Evolutionary conservation across 2,797 vertebrate genomes (phyloP).

Genomic region (Orestias chungarensis): DNA sequence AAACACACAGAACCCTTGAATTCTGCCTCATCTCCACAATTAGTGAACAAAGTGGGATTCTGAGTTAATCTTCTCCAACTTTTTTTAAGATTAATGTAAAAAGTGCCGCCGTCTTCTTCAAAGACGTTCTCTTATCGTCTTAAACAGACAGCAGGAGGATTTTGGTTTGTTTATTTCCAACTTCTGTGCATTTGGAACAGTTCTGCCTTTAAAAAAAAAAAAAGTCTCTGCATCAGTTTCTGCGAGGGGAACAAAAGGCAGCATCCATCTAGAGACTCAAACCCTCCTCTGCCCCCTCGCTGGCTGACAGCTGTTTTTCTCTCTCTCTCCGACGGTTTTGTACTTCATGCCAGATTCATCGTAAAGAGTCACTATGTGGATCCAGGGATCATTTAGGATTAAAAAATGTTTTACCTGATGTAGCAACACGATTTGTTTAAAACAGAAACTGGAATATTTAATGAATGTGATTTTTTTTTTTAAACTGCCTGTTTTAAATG

Average conservation of each 20-base stretch:
- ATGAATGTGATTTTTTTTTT: neutral
- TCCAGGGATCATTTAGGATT: neutral
- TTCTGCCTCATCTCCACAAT: conserved; percentile 11
- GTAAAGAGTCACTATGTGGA: neutral
- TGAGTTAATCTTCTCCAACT: conserved; percentile 18
- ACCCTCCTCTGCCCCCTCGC: neutral
- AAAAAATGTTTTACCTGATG: neutral
- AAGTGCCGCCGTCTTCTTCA: conserved; percentile 38
- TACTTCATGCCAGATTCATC: neutral
- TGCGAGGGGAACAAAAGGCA: conserved; percentile 45
- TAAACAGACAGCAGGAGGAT: conserved; percentile 30
- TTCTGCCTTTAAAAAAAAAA: conserved; percentile 34
- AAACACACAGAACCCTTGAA: conserved; percentile 2
- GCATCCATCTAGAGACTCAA: conserved; percentile 40
- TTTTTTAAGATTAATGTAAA: conserved; percentile 33
- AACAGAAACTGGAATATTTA: neutral
- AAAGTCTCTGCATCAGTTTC: conserved; percentile 34
- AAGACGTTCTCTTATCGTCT: conserved; percentile 52
- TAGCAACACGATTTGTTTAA: neutral
- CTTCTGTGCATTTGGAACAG: conserved; percentile 33
- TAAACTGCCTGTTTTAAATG: no score
- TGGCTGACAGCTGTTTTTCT: conserved; percentile 17
- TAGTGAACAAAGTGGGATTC: conserved; percentile 27
- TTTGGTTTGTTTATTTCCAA: conserved; percentile 7
- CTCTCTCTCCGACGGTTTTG: neutral